Percentiles rank a stretch among this genome's conserved stretches.
Evolutionary conservation across 2,113 vertebrate genomes (phyloP).

Genomic region (Alouatta palliata): DNA sequence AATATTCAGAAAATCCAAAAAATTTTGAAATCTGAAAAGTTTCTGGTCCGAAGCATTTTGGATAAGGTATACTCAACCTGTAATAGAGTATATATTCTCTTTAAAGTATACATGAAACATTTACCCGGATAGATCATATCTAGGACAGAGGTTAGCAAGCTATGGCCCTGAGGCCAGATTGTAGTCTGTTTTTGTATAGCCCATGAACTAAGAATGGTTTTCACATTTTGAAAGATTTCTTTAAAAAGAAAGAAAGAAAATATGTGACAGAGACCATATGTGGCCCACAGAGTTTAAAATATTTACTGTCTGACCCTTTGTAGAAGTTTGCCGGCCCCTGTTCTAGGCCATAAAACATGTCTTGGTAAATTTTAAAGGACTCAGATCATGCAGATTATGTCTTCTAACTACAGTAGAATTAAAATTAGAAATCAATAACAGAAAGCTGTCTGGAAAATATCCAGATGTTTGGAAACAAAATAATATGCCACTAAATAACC

Average conservation of each 20-base stretch:
- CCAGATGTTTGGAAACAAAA: slow-evolving; percentile 30
- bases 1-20: background rate
- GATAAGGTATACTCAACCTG: background rate
- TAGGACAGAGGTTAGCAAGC: background rate
- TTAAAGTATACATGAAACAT: background rate
- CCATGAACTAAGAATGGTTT: slow-evolving; percentile 5
- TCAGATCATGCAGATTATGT: background rate
- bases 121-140: slow-evolving; percentile 1
- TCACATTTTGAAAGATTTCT: slow-evolving; percentile 23
- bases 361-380: slow-evolving; percentile 29
- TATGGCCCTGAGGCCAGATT: background rate
- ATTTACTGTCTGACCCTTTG: background rate
- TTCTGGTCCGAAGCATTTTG: background rate
- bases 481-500: background rate
- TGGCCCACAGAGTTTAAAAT: slow-evolving; percentile 26
- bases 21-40: background rate
- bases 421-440: slow-evolving; percentile 61
- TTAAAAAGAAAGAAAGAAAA: slow-evolving; percentile 23
- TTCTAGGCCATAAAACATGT: slow-evolving; percentile 29
- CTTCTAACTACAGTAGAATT: slow-evolving; percentile 28
- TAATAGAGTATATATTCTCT: background rate
- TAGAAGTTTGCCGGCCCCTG: background rate
- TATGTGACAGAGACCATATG: background rate
- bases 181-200: background rate
- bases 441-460: slow-evolving; percentile 16